Percentiles rank a stretch among this genome's conserved stretches.
Evolutionary conservation across 53 echinoderm and acorn worm species (phyloP).

Genomic region (Arbacia lixula): DNA sequence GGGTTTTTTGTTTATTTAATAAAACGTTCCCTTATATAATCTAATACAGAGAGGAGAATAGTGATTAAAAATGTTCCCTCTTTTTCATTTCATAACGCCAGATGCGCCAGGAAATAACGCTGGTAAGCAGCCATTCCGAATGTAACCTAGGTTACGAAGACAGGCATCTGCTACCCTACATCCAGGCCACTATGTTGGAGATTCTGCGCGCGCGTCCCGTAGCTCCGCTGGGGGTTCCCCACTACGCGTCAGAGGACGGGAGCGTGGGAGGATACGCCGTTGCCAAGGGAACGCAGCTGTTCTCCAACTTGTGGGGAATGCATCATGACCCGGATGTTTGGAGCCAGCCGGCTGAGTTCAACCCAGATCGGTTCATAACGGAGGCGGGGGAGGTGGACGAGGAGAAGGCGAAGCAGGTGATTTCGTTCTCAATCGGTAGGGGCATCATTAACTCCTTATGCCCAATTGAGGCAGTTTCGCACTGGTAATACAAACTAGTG

Average conservation of each 20-base stretch:
- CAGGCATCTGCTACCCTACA: conserved; percentile 60
- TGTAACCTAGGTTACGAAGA: no score
- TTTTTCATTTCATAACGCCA: no score
- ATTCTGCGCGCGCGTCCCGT: conserved; percentile 50
- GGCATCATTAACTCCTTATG: no score
- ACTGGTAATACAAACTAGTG: no score
- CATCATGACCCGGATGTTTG: conserved; percentile 32
- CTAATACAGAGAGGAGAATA: no score
- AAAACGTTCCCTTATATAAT: no score
- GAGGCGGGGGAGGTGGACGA: background rate
- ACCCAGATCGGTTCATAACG: conserved; percentile 22
- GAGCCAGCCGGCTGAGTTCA: background rate
- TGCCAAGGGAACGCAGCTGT: conserved; percentile 2
- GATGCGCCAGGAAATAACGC: no score
- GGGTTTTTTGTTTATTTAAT: no score
- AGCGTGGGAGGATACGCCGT: conserved; percentile 10
- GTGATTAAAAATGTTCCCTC: no score
- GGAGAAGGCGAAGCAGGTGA: conserved; percentile 17
- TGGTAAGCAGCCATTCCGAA: no score
- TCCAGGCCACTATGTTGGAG: conserved; percentile 46
- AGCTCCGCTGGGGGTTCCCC: conserved; percentile 52
- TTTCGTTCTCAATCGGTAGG: conserved; percentile 49
- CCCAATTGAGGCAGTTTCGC: no score
- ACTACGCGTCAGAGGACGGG: background rate
- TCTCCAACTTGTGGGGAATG: conserved; percentile 37